Evolutionary conservation across 2,797 vertebrate genomes (phyloP), one percentile per base, ranked within the genome.

Genomic region (Tolypeutes matacus): DNA sequence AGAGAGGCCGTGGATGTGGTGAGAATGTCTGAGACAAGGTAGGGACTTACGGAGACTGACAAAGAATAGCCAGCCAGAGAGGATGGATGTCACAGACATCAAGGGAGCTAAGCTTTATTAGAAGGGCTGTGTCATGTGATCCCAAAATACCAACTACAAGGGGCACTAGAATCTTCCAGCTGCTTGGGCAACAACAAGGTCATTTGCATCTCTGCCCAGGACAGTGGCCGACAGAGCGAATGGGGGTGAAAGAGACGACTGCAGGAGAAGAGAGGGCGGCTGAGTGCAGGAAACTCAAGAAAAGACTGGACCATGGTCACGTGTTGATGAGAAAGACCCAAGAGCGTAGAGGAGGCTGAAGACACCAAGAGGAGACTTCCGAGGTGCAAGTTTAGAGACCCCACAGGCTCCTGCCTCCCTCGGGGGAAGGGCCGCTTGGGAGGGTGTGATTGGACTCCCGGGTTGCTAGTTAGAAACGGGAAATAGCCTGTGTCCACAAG

Each of bases 251-350:
- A 60, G 21, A 31, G 49, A 49, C 4, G 20, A 31, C 67, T 1
- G 7, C 7, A 2, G 5, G 72, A 62, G 18, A 10, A 5, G 31
- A 21, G 46, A 12, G 15, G 3, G 12, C 25, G 6, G 31, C 14
- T 0, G 10, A 27, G 42, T 6, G 10, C 34, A 2, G 12, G 31
- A 15, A 8, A 25, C n/a, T 70, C 85, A 18, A 11, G 51, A 21
- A 49, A 46, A 9, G 1, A 34, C 11, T 4, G 4, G 0, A 2
- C 25, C 0, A 0, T 1, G 14, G 27, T 11, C 5, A 5, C 18
- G 13, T 17, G 36, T 17, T 14, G 34, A 72, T 17, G 2, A 58
- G 53, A 56, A 82, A 56, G 62, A 39, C 17, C 3, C 42, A 23
- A 36, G 51, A 31, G 1, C 0, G 0, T 10, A 21, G 76, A 3